Percentiles rank a stretch among this genome's conserved stretches.
These are phyloP conservation scores for Drosophila sulfurigaster DNA, from an alignment of 1,140 invertebrate species.

Conservation along the genomic window DNA sequence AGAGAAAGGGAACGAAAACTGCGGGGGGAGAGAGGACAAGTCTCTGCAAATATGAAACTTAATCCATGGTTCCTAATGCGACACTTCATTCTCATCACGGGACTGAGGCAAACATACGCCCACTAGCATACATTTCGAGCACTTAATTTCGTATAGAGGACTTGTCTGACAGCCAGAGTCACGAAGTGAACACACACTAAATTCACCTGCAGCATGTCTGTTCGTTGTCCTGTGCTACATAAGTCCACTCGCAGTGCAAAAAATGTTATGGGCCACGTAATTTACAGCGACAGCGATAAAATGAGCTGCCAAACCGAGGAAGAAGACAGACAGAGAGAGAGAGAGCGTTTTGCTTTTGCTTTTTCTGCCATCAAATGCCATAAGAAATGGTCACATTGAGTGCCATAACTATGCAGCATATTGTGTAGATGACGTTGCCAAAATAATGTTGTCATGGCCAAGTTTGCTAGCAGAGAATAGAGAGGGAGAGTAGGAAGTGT, in stretches of 20 bases:
- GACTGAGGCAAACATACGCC: neutral
- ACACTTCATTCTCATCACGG: conserved; percentile 17
- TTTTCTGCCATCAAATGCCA: conserved; percentile 24
- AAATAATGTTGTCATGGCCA: conserved; percentile 56
- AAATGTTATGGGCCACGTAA: conserved; percentile 60
- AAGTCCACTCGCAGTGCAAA: conserved; percentile 17
- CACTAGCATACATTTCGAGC: conserved; percentile 40
- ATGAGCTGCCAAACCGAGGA: conserved; percentile 68
- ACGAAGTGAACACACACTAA: neutral
- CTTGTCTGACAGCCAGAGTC: conserved; percentile 11
- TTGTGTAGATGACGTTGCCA: conserved; percentile 63
- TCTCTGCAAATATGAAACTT: conserved; percentile 53
- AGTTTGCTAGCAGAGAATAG: conserved; percentile 5
- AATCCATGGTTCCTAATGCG: conserved; percentile 53
- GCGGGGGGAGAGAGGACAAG: neutral
- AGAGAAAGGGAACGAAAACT: neutral
- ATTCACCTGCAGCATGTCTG: conserved; percentile 35
- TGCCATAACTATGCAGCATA: conserved; percentile 72
- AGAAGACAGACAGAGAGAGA: conserved; percentile 41
- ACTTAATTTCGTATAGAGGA: conserved; percentile 53
- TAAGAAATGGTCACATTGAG: conserved; percentile 45
- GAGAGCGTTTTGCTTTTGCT: too few relatives aligned
- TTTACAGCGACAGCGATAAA: conserved; percentile 70
- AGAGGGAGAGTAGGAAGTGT: conserved; percentile 18
- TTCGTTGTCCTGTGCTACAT: conserved; percentile 12